Evolutionary conservation across 2,888 invertebrate genomes (phyloP), one percentile per base, ranked within the genome.

Genomic region (Psococerastis gibbosa): DNA sequence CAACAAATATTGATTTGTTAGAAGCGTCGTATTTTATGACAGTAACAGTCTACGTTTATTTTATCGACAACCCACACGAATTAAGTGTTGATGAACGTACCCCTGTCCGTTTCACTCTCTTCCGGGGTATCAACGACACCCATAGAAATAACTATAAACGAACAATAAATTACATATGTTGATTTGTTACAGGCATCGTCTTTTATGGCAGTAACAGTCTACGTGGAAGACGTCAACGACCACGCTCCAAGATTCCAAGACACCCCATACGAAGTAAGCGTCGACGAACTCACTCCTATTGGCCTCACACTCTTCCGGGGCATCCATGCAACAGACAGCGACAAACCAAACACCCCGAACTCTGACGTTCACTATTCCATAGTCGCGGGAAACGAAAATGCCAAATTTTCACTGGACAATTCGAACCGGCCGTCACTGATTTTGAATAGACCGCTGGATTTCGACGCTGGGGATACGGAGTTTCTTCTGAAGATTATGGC

Each of bases 221-320:
- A 87, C 60, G 80, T 88, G 4, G 85, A 87, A 60, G 87, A 88
- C 56, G 70, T 87, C 33, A 88, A 88, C 56, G 85, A 87, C 62
- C 82, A 87, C 60, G 69, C 75, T 1, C 85, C 85, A 0, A 65
- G 71, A 55, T 87, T 87, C 59, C 60, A 76, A 38, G 78, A 79
- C 48, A 73, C 79, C 1, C 87, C 87, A 1, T 88, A 88, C 56
- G 67, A 73, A 42, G 68, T 85, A 5, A 72, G 74, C 33, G 81
- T 88, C 15, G 83, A 84, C 52, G 85, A 85, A 59, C 68, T 82
- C 16, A 83, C 83, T 3, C 78, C 83, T 32, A 68, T 73, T 50
- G 87, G 85, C 45, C 66, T 83, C 47, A 83, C 82, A 20, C 72
- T 88, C 50, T 87, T 82, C 60, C 73, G 79, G 50, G 79, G 79